Percentiles rank a stretch among this genome's conserved stretches.
Evolutionary conservation across 2,888 invertebrate species (phyloP).

Genomic region (Idaea dimidiata): DNA sequence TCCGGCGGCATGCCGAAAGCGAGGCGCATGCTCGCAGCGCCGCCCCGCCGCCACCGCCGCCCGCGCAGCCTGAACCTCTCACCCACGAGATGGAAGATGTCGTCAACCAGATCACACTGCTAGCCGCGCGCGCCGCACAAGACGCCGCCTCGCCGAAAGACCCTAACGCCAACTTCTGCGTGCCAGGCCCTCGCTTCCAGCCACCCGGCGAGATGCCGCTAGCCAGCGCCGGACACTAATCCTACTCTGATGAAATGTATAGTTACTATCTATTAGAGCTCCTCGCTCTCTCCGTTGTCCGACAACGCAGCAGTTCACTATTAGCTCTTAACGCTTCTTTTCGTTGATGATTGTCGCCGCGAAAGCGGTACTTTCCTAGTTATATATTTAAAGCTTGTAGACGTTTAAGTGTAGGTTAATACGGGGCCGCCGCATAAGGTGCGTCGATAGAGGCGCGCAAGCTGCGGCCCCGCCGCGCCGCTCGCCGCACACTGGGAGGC

Average conservation of each 20-base stretch:
- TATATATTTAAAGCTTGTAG: conserved; percentile 80
- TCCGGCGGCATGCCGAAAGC: conserved; percentile 83
- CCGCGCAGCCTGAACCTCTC: conserved; percentile 78
- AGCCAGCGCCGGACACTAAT: conserved; percentile 81
- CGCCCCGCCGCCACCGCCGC: conserved; percentile 43
- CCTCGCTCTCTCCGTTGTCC: conserved; percentile 78
- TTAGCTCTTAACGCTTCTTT: conserved; percentile 80
- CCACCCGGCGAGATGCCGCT: conserved; percentile 80
- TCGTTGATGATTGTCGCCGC: conserved; percentile 73
- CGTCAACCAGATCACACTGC: conserved; percentile 89
- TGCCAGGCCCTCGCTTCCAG: conserved; percentile 81
- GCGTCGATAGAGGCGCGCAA: conserved; percentile 31
- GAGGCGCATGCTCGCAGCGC: conserved; percentile 72
- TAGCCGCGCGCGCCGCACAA: conserved; percentile 88
- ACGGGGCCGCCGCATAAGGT: conserved; percentile 47
- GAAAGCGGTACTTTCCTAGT: conserved; percentile 73
- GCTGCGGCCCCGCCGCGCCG: conserved; percentile 60
- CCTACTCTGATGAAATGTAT: conserved; percentile 77
- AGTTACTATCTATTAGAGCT: conserved; percentile 78
- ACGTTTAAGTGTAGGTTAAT: conserved; percentile 74
- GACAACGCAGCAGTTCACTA: conserved; percentile 81
- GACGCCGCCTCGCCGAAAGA: conserved; percentile 79
- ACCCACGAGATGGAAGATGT: conserved; percentile 92
- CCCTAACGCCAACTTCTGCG: conserved; percentile 82
- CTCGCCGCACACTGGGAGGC: conserved; percentile 77